These are phyloP conservation scores for Kryphioiulus occultus DNA, from an alignment of 2,888 invertebrate species.

Conservation along the genomic window DNA sequence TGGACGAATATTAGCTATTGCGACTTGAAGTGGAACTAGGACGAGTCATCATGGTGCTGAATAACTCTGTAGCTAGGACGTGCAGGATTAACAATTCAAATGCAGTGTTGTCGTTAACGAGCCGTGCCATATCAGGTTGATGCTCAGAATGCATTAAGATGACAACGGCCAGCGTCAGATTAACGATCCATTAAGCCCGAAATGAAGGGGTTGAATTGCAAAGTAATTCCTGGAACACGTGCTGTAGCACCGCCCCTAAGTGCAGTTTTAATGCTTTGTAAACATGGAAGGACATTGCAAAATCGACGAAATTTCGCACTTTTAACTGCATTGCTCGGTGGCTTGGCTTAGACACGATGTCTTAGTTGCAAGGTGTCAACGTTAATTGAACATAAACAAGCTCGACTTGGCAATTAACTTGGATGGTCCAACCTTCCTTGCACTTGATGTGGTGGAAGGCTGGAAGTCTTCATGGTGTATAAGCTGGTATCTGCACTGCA, in stretches of 20 bases:
- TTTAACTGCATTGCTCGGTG: too few relatives aligned
- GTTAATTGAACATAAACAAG: too few relatives aligned
- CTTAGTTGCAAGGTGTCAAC: too few relatives aligned
- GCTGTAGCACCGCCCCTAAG: background rate
- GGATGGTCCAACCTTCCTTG: too few relatives aligned
- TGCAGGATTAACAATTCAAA: background rate
- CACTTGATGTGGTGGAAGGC: too few relatives aligned
- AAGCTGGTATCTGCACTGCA: too few relatives aligned
- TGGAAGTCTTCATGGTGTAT: too few relatives aligned
- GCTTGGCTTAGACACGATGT: too few relatives aligned
- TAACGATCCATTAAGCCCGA: background rate
- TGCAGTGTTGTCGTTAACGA: background rate
- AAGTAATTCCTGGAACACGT: background rate
- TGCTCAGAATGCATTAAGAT: background rate
- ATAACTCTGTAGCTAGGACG: background rate
- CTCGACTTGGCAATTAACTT: too few relatives aligned
- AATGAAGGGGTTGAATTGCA: background rate
- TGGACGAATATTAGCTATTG: background rate
- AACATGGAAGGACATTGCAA: too few relatives aligned
- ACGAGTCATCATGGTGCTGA: background rate
- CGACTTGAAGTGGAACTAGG: background rate
- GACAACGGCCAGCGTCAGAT: background rate
- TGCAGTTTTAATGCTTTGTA: background rate
- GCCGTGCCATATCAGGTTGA: background rate
- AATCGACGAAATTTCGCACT: too few relatives aligned